phyloP scores from a whole-genome alignment of 2,797 vertebrate genomes.

The Tadarida brasiliensis region DNA sequence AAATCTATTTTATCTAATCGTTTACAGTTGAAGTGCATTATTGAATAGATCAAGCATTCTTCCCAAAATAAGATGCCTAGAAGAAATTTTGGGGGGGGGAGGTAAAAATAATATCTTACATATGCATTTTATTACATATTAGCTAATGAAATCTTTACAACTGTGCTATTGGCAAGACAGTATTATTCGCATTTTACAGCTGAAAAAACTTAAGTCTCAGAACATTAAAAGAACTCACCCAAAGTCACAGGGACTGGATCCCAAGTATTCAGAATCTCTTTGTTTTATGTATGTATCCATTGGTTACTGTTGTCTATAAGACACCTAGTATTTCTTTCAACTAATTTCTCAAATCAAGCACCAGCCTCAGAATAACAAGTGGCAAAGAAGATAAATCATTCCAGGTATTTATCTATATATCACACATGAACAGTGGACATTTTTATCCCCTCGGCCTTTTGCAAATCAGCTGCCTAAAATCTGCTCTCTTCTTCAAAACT shows the following conservation, averaged over 20 bases:
- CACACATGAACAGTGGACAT: not conserved
- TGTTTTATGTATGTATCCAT: not conserved
- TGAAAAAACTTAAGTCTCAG: constrained; percentile 36
- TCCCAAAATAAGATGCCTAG: not conserved
- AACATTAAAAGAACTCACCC: not conserved
- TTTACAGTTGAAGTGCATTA: not conserved
- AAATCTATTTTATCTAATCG: not conserved
- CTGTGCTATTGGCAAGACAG: constrained; percentile 28
- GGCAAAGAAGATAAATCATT: not conserved
- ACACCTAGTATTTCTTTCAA: constrained; percentile 2
- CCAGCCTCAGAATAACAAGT: not conserved
- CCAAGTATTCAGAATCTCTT: not conserved
- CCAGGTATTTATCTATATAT: not conserved
- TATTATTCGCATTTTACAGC: constrained; percentile 2
- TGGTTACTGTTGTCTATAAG: not conserved
- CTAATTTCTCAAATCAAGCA: not conserved
- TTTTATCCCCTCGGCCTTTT: not conserved
- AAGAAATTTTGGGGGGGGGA: not conserved
- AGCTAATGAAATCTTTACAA: constrained; percentile 60
- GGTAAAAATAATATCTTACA: constrained; percentile 50
- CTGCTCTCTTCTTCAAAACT: constrained; percentile 50
- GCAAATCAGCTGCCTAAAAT: constrained; percentile 32
- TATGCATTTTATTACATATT: constrained; percentile 24
- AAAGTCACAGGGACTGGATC: not conserved
- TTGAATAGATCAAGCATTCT: not conserved